Percentiles rank a stretch among this genome's conserved stretches.
Conservation (phyloP, 2,797 vertebrate genomes). For the Sphenopsis melanotis region DNA sequence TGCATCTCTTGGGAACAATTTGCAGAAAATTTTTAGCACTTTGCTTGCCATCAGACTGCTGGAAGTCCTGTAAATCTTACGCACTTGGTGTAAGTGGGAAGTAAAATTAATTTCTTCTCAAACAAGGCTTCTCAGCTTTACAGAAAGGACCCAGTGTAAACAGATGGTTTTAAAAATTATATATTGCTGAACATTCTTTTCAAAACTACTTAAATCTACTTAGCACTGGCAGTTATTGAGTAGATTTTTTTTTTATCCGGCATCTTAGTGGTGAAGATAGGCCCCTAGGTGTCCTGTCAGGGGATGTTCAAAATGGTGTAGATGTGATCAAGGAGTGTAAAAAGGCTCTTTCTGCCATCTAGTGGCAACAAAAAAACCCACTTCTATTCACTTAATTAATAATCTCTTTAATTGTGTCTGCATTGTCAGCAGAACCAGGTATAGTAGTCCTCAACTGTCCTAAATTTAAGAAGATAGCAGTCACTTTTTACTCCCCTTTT, state of each 20-base stretch:
- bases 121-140: neutral
- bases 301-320: accelerated
- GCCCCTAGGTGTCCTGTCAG: neutral
- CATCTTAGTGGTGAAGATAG: neutral
- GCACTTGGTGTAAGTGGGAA: neutral
- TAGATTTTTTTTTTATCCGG: neutral
- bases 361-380: neutral
- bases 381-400: neutral
- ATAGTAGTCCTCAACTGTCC: neutral
- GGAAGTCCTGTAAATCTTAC: neutral
- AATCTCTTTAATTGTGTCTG: neutral
- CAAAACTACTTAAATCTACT: neutral
- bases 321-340: too few species aligned
- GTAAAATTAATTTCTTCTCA: neutral
- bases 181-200: neutral
- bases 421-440: neutral
- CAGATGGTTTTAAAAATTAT: neutral
- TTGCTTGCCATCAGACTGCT: neutral
- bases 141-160: neutral
- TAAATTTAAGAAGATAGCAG: neutral
- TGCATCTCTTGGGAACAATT: neutral
- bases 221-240: neutral
- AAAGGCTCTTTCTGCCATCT: neutral
- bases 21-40: neutral
- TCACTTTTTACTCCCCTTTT: neutral